Conservation (phyloP, 1,140 invertebrate species). For the Drosophila novamexicana region DNA sequence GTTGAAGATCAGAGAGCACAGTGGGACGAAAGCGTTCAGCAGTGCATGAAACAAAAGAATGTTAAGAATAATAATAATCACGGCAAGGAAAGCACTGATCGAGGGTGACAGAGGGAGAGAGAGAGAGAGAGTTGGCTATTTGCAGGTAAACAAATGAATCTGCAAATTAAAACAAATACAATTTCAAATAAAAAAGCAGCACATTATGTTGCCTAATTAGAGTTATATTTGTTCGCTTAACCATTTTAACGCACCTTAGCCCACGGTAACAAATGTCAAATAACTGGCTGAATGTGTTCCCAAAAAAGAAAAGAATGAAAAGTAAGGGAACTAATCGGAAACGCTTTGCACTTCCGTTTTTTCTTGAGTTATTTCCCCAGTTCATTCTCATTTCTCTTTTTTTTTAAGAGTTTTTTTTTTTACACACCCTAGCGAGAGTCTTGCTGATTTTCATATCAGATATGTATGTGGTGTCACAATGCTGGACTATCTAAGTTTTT, state of each 20-base stretch:
- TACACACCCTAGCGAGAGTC: neutral
- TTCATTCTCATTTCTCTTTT: slow-evolving; percentile 17
- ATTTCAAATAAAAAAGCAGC: too few relatives aligned
- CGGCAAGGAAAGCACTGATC: too few relatives aligned
- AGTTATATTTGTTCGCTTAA: neutral
- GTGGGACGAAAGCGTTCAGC: slow-evolving; percentile 20
- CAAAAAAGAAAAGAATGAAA: slow-evolving; percentile 11
- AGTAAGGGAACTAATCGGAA: slow-evolving; percentile 33
- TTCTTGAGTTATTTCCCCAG: slow-evolving; percentile 12
- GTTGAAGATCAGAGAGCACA: slow-evolving; percentile 34
- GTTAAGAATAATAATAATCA: neutral
- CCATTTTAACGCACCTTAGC: neutral
- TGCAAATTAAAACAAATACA: neutral
- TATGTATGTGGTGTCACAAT: too few relatives aligned
- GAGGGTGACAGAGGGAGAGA: too few relatives aligned
- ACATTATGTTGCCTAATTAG: too few relatives aligned
- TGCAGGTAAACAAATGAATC: too few relatives aligned
- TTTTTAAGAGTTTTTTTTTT: slow-evolving; percentile 5
- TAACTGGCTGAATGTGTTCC: slow-evolving; percentile 20
- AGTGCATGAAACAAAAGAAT: neutral
- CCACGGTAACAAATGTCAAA: slow-evolving; percentile 33
- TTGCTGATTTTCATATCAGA: neutral
- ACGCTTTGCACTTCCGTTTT: slow-evolving; percentile 63
- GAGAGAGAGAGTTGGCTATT: too few relatives aligned
- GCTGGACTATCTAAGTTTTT: too few relatives aligned